A percentile compares a stretch with the other conserved stretches of the same genome.
These are phyloP conservation scores for Pardalotus punctatus DNA, from an alignment of 2,113 vertebrate species.

Conservation along the genomic window DNA sequence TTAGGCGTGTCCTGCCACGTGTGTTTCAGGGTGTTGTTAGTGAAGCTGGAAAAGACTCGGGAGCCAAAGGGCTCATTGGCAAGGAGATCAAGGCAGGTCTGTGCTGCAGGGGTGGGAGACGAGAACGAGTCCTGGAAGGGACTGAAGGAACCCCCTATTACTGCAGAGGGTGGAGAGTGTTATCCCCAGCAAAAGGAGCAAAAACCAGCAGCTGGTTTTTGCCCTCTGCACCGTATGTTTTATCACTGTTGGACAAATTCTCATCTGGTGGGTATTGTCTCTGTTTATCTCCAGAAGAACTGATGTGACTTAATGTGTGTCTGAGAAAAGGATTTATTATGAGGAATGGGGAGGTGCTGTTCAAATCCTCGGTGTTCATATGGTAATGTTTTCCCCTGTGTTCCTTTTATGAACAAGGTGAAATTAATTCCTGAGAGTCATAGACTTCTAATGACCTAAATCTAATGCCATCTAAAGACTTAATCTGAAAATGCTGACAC, in stretches of 20 bases:
- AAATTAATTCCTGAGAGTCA: background rate
- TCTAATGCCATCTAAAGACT: background rate
- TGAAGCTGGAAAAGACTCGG: background rate
- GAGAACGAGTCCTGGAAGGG: background rate
- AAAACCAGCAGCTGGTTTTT: background rate
- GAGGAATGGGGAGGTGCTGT: background rate
- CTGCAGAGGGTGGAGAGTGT: background rate
- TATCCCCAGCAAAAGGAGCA: background rate
- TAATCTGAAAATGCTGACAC: background rate
- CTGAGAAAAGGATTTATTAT: background rate
- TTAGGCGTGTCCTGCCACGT: rapidly evolving
- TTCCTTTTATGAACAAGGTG: background rate
- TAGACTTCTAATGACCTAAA: background rate
- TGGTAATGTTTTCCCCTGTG: rapidly evolving
- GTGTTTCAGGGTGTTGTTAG: background rate
- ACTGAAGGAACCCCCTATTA: background rate
- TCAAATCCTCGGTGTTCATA: background rate
- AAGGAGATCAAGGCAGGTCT: background rate
- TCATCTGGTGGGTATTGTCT: background rate
- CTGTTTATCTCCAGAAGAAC: background rate
- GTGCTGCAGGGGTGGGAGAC: background rate
- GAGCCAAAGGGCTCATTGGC: background rate
- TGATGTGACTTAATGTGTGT: background rate
- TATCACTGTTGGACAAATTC: background rate
- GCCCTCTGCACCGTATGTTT: rapidly evolving